These are phyloP conservation scores for Prunella himalayana DNA, from an alignment of 2,113 vertebrate genomes.

Conservation along the genomic window DNA sequence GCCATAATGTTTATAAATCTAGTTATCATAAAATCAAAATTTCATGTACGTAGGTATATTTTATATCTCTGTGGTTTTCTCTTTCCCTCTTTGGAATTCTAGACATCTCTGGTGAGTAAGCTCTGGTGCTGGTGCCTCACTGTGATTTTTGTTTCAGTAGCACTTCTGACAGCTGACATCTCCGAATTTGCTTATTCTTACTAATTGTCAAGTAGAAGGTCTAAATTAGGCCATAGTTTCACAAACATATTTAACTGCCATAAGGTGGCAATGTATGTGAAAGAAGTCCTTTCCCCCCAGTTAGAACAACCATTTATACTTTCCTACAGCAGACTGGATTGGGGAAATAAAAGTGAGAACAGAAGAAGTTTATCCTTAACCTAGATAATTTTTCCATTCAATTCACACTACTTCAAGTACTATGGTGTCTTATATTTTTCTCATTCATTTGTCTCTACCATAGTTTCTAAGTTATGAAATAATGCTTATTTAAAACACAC, in stretches of 20 bases:
- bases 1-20: neutral
- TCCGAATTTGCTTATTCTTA: neutral
- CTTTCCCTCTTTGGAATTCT: neutral
- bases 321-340: neutral
- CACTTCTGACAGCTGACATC: slow-evolving; percentile 17
- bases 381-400: neutral
- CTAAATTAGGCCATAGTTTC: neutral
- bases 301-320: neutral
- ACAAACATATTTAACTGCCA: neutral
- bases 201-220: neutral
- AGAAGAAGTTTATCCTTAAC: neutral
- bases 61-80: neutral
- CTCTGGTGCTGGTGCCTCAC: slow-evolving; percentile 11
- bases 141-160: slow-evolving; percentile 9
- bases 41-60: neutral
- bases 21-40: neutral
- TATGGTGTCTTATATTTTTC: neutral
- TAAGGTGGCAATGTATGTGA: neutral
- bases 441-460: neutral
- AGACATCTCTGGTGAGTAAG: neutral
- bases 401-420: neutral
- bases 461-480: neutral
- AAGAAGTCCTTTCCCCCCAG: neutral
- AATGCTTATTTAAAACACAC: neutral
- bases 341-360: neutral